Evolutionary conservation across 37 sponge, comb jelly and placozoan genomes (phyloP), one percentile per base, ranked within the genome.

Genomic region (Oscarella lobularis): DNA sequence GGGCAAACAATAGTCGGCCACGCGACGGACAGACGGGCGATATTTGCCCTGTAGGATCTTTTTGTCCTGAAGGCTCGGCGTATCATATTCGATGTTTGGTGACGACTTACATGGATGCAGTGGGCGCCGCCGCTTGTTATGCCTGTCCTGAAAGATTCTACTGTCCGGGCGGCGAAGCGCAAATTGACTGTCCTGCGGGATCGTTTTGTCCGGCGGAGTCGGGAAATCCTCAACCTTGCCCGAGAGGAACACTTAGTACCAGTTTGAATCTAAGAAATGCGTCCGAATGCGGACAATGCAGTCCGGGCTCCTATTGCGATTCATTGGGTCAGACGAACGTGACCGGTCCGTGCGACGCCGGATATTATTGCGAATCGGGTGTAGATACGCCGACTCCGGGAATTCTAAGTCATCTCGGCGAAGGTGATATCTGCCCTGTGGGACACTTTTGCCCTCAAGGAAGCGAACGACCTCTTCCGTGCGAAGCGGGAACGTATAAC

Each of bases 131-230:
- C n/a, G 79, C 41, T 41, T 78, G 77, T 65, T 30, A 60, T 4
- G 37, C 60, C 2, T 78, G 79, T 38, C 71, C 75, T 32, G 67
- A 39, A 2, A 69, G 75, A 14, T 79, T 54, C 75, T 39, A 36
- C 74, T 80, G 81, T 40, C 74, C 60, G 4, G n/a, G 41, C 38
- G 75, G 71, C 27, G 3, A 31, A 3, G 40, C 55, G 5, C 32
- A n/a, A 3, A 37, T 67, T 40, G 38, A 66, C 36, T 80, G 81
- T 77, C 76, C 73, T 35, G 66, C 75, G 48, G 81, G 81, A 29
- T 30, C 55, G n/a, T 80, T 69, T 67, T 80, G 81, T 77, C 81
- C 81, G 27, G 41, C 48, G 33, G 74, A 39, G 1, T 39, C 75
- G 4, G 37, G 29, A 5, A 67, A 80, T 3, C 38, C 54, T 6